Evolutionary conservation across 1,140 invertebrate genomes (phyloP).

Genomic region (Rhyzopertha dominica): DNA sequence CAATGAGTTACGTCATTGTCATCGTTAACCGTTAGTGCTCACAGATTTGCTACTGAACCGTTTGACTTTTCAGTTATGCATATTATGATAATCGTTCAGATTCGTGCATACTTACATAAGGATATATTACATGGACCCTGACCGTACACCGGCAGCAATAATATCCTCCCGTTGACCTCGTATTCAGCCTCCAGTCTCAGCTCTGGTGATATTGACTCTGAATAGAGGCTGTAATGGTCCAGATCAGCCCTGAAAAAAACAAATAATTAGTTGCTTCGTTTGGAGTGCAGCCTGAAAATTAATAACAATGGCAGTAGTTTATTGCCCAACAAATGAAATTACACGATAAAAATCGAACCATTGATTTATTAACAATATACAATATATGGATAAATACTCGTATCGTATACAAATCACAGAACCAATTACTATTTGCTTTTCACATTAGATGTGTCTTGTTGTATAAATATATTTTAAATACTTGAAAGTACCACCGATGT

Average conservation of each 20-base stretch:
- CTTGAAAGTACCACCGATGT: too few relatives aligned
- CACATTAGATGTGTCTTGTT: too few relatives aligned
- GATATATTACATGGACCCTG: slow-evolving; percentile 48
- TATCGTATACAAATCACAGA: not conserved
- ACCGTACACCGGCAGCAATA: slow-evolving; percentile 54
- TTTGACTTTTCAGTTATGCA: not conserved
- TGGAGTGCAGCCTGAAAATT: not conserved
- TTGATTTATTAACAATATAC: not conserved
- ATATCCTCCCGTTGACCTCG: slow-evolving; percentile 48
- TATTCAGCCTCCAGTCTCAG: slow-evolving; percentile 48
- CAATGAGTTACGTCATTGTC: too few relatives aligned
- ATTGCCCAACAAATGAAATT: too few relatives aligned
- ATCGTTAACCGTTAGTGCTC: too few relatives aligned
- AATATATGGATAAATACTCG: not conserved
- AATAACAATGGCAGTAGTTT: not conserved
- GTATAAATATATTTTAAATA: too few relatives aligned
- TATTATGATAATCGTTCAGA: slow-evolving; percentile 2
- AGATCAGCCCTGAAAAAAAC: slow-evolving; percentile 36
- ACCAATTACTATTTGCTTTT: not conserved
- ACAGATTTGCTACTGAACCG: too few relatives aligned
- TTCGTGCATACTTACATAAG: slow-evolving; percentile 41
- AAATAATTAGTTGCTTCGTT: not conserved
- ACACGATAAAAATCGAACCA: not conserved
- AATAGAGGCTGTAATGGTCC: slow-evolving; percentile 32
- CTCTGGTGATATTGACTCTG: slow-evolving; percentile 36